Percentiles rank a stretch among this genome's conserved stretches.
phyloP scores from a whole-genome alignment of 2,113 vertebrate species.

The Actenoides hombroni region DNA sequence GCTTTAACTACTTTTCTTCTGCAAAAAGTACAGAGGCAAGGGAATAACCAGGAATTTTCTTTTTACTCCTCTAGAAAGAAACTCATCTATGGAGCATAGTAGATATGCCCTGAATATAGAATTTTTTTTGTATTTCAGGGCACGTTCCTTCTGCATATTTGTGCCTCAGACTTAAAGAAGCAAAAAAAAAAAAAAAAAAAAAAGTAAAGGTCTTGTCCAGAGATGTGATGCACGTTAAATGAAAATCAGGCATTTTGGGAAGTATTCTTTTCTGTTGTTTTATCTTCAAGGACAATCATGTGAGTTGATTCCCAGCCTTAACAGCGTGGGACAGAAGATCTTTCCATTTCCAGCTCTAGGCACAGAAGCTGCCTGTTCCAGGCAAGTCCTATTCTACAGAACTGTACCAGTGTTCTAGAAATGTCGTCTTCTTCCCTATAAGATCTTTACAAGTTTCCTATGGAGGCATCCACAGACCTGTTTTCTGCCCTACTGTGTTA shows the following conservation, averaged over 20 bases:
- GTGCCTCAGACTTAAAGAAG: background rate
- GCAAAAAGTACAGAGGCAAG: background rate
- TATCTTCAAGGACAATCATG: background rate
- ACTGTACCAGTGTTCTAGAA: background rate
- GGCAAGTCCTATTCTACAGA: background rate
- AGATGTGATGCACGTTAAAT: background rate
- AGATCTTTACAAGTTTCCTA: background rate
- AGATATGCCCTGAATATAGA: background rate
- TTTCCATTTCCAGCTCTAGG: background rate
- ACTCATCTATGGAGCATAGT: background rate
- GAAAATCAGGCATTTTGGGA: background rate
- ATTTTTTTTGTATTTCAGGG: background rate
- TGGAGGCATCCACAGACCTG: background rate
- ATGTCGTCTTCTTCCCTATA: background rate
- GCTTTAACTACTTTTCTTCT: background rate
- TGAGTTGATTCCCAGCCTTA: background rate
- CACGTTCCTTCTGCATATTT: rapidly evolving
- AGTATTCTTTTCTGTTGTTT: background rate
- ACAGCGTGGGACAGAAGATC: background rate
- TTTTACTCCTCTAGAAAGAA: background rate
- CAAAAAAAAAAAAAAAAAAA: background rate
- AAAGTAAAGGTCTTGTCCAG: background rate
- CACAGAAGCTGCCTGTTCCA: background rate
- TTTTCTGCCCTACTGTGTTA: background rate
- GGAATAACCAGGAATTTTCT: background rate